Conservation (phyloP, 2,888 invertebrate genomes). For the Crioceris asparagi region DNA sequence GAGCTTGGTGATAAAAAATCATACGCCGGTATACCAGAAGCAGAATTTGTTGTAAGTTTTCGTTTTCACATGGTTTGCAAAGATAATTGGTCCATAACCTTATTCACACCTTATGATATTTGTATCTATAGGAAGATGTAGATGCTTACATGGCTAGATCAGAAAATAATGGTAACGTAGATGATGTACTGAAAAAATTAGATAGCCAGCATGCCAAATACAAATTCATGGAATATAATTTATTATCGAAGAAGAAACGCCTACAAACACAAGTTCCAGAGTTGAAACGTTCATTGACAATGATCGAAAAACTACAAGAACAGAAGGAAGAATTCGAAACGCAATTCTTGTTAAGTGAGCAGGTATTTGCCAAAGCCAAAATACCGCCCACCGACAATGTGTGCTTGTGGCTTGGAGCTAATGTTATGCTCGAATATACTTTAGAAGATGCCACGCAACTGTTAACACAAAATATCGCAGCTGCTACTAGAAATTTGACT, state of each 20-base stretch:
- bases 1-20: conserved; percentile 43
- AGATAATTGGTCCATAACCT: conserved; percentile 6
- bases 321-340: conserved; percentile 76
- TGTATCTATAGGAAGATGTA: conserved; percentile 72
- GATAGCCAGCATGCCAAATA: conserved; percentile 95
- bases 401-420: conserved; percentile 75
- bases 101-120: conserved; percentile 14
- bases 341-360: conserved; percentile 86
- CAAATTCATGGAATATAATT: conserved; percentile 92
- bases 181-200: conserved; percentile 72
- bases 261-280: conserved; percentile 92
- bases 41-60: conserved; percentile 70
- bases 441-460: conserved; percentile 82
- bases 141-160: conserved; percentile 80
- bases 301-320: conserved; percentile 78
- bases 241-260: conserved; percentile 75
- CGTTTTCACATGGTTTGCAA: conserved; percentile 5
- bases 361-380: conserved; percentile 66
- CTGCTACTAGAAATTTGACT: conserved; percentile 72
- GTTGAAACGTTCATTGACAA: conserved; percentile 78
- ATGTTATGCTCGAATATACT: conserved; percentile 95
- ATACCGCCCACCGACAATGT: conserved; percentile 86
- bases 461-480: conserved; percentile 69
- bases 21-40: conserved; percentile 79
- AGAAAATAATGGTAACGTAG: conserved; percentile 73